Evolutionary conservation across 2,888 invertebrate species (phyloP).

Genomic region (Heliconius erato): DNA sequence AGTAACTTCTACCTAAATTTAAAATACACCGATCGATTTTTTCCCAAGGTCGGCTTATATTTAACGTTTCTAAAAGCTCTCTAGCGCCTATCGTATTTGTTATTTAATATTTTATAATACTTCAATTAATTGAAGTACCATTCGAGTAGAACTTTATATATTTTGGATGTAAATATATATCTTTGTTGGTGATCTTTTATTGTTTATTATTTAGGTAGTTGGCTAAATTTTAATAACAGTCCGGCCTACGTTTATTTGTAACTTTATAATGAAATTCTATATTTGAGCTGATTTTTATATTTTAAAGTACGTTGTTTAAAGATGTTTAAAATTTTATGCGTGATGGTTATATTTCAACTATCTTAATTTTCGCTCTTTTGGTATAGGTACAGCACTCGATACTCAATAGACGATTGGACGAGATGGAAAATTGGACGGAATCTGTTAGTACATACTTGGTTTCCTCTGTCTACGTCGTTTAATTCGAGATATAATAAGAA

Average conservation of each 20-base stretch:
- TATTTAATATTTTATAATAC: conserved; percentile 1
- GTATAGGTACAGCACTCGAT: no score
- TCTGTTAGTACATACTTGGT: no score
- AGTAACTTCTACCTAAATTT: background rate
- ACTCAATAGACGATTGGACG: no score
- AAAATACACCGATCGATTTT: conserved; percentile 4
- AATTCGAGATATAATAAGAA: no score
- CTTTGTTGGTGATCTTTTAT: background rate
- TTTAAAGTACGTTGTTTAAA: background rate
- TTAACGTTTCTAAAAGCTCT: background rate
- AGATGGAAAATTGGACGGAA: no score
- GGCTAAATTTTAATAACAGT: no score
- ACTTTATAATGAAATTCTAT: no score
- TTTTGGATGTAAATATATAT: background rate
- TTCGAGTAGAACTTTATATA: background rate
- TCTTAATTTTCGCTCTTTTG: no score
- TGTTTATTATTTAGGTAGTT: background rate
- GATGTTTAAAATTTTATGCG: background rate
- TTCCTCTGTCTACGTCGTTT: no score
- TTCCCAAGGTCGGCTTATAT: background rate
- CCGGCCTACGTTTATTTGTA: no score
- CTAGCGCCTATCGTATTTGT: background rate
- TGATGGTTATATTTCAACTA: background rate
- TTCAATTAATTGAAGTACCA: background rate
- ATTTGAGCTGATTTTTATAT: background rate